Evolutionary conservation across 2,797 vertebrate species (phyloP).

Genomic region (Lepus townsendii): DNA sequence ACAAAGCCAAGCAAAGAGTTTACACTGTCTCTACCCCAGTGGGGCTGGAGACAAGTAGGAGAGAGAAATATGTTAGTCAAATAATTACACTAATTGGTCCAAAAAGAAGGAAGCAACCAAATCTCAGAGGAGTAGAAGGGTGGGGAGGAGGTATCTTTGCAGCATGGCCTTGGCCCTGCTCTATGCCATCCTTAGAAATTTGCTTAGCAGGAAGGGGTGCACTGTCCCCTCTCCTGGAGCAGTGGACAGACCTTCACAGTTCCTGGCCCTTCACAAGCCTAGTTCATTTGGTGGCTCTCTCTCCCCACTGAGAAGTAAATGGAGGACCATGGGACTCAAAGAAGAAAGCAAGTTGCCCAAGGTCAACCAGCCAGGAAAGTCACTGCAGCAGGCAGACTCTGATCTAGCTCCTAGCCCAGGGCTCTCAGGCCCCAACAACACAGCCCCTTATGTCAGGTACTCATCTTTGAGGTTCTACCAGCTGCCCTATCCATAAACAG

Average conservation of each 20-base stretch:
- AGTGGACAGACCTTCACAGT: neutral
- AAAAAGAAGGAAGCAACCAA: neutral
- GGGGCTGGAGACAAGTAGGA: neutral
- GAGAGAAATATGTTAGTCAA: neutral
- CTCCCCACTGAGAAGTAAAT: neutral
- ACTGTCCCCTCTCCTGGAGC: neutral
- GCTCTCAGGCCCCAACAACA: neutral
- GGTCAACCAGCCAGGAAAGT: neutral
- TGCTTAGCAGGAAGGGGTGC: neutral
- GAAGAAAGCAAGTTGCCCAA: neutral
- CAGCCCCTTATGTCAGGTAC: neutral
- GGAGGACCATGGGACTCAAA: neutral
- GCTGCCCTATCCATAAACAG: neutral
- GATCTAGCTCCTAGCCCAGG: slow-evolving; percentile 2
- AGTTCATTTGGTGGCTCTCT: neutral
- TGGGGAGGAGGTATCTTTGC: neutral
- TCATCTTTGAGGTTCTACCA: slow-evolving; percentile 34
- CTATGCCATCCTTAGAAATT: neutral
- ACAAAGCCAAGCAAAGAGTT: neutral
- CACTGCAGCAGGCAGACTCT: neutral
- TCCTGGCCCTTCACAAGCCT: neutral
- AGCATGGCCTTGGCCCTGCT: neutral
- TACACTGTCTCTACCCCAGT: neutral
- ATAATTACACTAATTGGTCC: neutral
- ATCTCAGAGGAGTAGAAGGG: neutral